Base-by-base conservation (phyloP, 2,113 vertebrate species). In the Myotis lucifugus region DNA sequence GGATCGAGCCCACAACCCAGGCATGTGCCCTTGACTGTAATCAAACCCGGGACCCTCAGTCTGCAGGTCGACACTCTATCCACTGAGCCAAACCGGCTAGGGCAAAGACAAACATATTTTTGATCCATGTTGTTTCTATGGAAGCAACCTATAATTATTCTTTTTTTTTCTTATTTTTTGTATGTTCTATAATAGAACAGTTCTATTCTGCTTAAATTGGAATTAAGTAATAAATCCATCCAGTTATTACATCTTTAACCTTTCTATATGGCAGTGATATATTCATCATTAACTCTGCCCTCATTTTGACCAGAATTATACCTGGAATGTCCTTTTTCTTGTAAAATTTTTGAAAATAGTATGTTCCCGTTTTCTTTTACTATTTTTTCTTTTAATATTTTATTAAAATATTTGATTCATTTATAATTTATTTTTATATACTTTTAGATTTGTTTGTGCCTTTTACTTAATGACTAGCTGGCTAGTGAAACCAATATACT, bases 221-320 rank as follows among this genome's bases (percentile, higher is more conserved):
- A 74, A 93, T 95, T 83, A 95, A 93, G 76, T 70, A 25, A 34
- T 86, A 86, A 85, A 56, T 72, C 6, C 6, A 91, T 61, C 23
- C 15, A 85, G 4, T 84, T 76, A 91, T 69, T 73, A 52, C 32
- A 78, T 54, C 29, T 54, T 81, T 42, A 76, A 21, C 17, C 15
- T 50, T 32, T 46, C 9, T 37, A 19, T 29, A 19, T 21, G 0
- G 17, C 23, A 69, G 17, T 67, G 8, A 34, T 88, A 0, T 40
- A 50, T 42, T 85, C 6, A 66, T 59, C 4, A 72, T 46, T 94
- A 69, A 64, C 52, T 76, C 56, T 66, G 27, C 46, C 6, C 17
- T 92, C 7, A 59, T 25, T 34, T 64, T 42, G 52, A 10, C 12
- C 1, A 77, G 56, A 59, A 61, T 48, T 76, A 40, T 25, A 52